Base-by-base conservation (phyloP, 2,113 vertebrate species). In the Pionites leucogaster region DNA sequence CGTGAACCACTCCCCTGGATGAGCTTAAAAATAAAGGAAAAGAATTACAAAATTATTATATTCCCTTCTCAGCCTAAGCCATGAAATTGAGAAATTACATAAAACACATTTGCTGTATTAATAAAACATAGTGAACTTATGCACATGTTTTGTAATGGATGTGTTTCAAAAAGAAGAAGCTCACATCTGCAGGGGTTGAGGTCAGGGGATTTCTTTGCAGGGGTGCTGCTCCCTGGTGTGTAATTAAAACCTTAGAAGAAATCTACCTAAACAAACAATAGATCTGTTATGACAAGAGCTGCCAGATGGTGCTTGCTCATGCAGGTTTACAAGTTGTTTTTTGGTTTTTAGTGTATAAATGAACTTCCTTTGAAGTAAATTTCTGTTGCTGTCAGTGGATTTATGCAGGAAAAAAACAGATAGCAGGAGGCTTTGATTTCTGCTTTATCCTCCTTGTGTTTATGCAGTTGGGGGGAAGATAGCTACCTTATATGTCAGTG, bases 201-300 rank as follows among this genome's bases (percentile, higher is more conserved):
- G 47, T 80, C 69, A 71, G 57, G 11, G 18, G 64, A 29, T 77
- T 57, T 91, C 79, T 93, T 93, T 82, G 64, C 52, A 91, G 44
- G 28, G 91, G n/a, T 85, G 49, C 53, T 68, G 60, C 20, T 85
- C 86, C 80, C 80, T 86, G 29, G 55, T 89, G 60, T 89, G 67
- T 68, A 93, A 84, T 90, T 91, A 96, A 96, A 93, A 92, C 11
- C 53, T 16, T 63, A 82, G 76, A 79, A 41, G 78, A 89, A 96
- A 82, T 68, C 39, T 96, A 92, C 96, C 88, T 88, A 90, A 96
- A 88, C 67, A 92, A 96, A 72, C 63, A 59, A 88, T 64, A 85
- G 39, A 18, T 64, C 31, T 85, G 75, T 82, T 94, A 81, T 59
- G 59, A 57, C 42, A 68, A 68, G 39, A 74, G 39, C 63, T 84